Base-by-base conservation (phyloP, 35 echinoderm and acorn worm genomes). In the Apostichopus japonicus region DNA sequence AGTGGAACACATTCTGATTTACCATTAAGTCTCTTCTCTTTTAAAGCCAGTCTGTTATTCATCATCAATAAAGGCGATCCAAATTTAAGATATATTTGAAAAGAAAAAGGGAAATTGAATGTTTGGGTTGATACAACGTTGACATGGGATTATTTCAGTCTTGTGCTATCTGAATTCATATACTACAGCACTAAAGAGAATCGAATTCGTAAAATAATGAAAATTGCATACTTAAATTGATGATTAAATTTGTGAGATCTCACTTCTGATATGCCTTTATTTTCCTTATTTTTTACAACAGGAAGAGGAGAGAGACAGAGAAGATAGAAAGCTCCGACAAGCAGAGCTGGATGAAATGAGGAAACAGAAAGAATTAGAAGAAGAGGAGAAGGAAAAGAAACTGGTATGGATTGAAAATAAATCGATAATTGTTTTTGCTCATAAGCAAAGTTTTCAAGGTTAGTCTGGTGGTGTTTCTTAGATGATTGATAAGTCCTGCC, bases 371-470 rank as follows among this genome's bases (percentile, higher is more conserved):
- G 70, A 90, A 55, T 79, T 94, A 13, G 93, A 94, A 62, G 90
- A 94, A 73, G 90, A 96, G 70, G 91, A 94, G 91, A 92, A 94
- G 77, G 92, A 96, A 92, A 84, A 54, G 14, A 86, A 92, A 75
- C 9, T 21, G 90, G 95, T 96, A 33, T 83, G 44, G 10, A 24
- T 10, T 23, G 8, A 44, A 44, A 44, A 44, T 44, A 44, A 44
- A 44, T 44, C 33, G 33, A 44, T 44, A 44, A 19, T 88, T 23
- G n/a, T 65, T 13, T n/a, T 17, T 17, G 19, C 58, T n/a, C 33
- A 44, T 44, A 44, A 44, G 33, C 4, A 44, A 44, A 44, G 33
- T 44, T 44, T 44, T 44, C 33, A 4, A 44, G 33, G 2, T 44
- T 4, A 0, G 33, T 44, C 33, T 44, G 33, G 33, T 83, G 44